phyloP scores from a whole-genome alignment of 2,888 invertebrate species.

The Muscina levida region DNA sequence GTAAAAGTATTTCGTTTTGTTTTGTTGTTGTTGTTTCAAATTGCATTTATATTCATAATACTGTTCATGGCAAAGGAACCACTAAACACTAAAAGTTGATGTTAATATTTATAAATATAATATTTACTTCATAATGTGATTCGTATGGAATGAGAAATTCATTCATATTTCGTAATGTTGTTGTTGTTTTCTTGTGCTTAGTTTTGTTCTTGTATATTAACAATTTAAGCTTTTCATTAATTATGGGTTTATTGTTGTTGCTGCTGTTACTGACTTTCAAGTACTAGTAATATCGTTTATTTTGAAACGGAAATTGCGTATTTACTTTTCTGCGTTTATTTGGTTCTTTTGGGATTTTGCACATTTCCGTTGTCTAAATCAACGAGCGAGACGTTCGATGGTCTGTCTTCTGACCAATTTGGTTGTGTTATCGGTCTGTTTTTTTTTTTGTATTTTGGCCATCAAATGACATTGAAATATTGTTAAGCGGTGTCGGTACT shows the following conservation, averaged over 20 bases:
- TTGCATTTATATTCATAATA: no score
- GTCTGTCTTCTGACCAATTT: not conserved
- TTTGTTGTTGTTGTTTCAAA: no score
- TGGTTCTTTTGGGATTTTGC: conserved; percentile 45
- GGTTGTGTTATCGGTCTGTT: not conserved
- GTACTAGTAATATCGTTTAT: no score
- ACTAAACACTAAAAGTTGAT: no score
- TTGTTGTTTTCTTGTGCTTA: conserved; percentile 50
- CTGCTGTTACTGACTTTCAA: conserved; percentile 43
- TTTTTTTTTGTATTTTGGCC: not conserved
- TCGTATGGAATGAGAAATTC: conserved; percentile 12
- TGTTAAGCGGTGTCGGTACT: conserved; percentile 40
- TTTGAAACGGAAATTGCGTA: conserved; percentile 54
- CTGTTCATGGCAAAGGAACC: no score
- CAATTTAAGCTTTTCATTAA: no score
- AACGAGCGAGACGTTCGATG: no score
- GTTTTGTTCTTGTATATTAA: no score
- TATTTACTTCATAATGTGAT: not conserved
- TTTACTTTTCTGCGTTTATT: no score
- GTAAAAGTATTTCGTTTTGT: no score
- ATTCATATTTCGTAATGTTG: conserved; percentile 38
- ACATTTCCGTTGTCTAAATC: conserved; percentile 63
- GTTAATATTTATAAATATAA: conserved; percentile 57
- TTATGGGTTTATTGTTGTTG: no score
- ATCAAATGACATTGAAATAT: conserved; percentile 56